Evolutionary conservation across 1,140 invertebrate species (phyloP).

Genomic region (Archivesica marissinica): DNA sequence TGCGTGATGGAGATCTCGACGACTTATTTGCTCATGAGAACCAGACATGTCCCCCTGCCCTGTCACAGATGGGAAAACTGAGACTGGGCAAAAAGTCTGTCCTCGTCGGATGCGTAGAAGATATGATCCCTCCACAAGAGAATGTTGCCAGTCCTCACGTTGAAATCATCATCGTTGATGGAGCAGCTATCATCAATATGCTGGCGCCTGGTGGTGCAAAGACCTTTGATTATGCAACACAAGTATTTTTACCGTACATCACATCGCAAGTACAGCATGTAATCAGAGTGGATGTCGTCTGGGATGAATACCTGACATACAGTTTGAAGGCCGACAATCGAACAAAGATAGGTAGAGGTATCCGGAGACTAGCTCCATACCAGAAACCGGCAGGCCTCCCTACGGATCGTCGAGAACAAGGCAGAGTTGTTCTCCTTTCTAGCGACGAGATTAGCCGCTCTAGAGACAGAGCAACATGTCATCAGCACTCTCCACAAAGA

Average conservation of each 20-base stretch:
- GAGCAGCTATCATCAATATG: conserved; percentile 60
- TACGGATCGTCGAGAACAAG: conserved; percentile 18
- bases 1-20: conserved; percentile 63
- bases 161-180: conserved; percentile 59
- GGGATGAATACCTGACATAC: conserved; percentile 58
- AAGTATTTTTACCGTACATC: conserved; percentile 51
- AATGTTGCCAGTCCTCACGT: background rate
- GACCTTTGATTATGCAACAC: conserved; percentile 66
- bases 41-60: conserved; percentile 64
- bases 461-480: background rate
- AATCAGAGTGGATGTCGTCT: conserved; percentile 79
- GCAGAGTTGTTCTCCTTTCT: conserved; percentile 19
- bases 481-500: background rate
- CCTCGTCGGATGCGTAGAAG: conserved; percentile 41
- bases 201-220: conserved; percentile 33
- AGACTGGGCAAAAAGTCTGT: conserved; percentile 63
- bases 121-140: background rate
- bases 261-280: conserved; percentile 52
- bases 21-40: conserved; percentile 73
- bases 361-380: conserved; percentile 16
- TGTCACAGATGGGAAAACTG: conserved; percentile 57
- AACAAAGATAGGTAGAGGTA: conserved; percentile 56
- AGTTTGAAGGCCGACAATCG: conserved; percentile 56
- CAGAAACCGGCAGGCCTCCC: background rate
- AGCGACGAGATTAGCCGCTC: background rate